phyloP scores from a whole-genome alignment of 2,113 vertebrate species.

The Alces alces region DNA sequence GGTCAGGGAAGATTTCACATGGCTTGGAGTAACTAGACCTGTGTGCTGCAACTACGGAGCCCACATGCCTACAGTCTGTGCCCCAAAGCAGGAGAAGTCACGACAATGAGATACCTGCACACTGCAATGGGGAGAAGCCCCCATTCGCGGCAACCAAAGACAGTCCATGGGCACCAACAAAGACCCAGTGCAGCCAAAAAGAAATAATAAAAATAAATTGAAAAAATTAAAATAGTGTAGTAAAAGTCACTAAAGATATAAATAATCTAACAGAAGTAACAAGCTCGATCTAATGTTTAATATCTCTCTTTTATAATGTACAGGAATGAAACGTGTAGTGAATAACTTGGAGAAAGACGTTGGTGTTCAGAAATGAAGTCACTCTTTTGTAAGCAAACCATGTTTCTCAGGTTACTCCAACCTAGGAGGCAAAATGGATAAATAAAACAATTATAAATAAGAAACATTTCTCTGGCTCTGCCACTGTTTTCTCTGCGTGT shows the following conservation, averaged over 20 bases:
- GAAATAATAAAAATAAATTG: not conserved
- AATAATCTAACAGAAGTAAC: not conserved
- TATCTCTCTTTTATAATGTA: not conserved
- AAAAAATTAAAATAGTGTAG: not conserved
- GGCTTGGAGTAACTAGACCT: not conserved
- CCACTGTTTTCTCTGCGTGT: not conserved
- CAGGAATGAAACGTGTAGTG: not conserved
- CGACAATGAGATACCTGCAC: not conserved
- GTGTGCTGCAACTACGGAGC: not conserved
- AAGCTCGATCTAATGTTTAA: not conserved
- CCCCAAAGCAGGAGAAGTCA: not conserved
- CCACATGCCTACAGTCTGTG: not conserved
- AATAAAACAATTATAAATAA: not conserved
- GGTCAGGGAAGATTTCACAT: not conserved
- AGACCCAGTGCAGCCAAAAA: not conserved
- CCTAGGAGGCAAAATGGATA: not conserved
- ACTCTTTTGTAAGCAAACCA: not conserved
- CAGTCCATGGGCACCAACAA: not conserved
- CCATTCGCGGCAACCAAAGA: fast-evolving
- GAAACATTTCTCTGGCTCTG: not conserved
- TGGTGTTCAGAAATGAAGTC: not conserved
- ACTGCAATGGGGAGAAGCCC: not conserved
- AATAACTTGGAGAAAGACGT: not conserved
- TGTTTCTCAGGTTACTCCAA: not conserved
- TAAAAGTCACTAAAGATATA: not conserved